phyloP scores from a whole-genome alignment of 2,797 vertebrate species.

The Odontamblyopus lacepedii region DNA sequence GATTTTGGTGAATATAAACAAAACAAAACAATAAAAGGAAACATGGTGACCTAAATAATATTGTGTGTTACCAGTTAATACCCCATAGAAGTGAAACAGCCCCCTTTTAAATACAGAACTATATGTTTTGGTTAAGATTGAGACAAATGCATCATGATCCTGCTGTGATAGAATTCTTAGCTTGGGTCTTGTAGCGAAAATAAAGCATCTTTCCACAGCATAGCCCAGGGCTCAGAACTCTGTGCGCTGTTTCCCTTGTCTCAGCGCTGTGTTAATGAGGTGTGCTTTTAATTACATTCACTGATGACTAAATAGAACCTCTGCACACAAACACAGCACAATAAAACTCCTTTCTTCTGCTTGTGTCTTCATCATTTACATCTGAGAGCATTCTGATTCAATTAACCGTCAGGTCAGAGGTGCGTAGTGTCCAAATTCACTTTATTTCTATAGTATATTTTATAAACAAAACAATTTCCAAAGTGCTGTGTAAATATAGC shows the following conservation, averaged over 20 bases:
- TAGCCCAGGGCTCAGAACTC: slow-evolving; percentile 39
- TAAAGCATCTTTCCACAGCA: slow-evolving; percentile 39
- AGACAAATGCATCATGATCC: neutral
- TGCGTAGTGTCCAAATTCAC: too few species aligned
- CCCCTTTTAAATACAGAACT: neutral
- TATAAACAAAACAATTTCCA: too few species aligned
- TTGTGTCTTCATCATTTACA: neutral
- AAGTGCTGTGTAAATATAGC: too few species aligned
- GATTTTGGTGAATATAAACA: too few species aligned
- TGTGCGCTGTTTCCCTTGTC: slow-evolving; percentile 37
- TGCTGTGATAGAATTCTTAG: slow-evolving; percentile 26
- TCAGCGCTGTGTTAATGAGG: slow-evolving; percentile 26
- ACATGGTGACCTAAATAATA: too few species aligned
- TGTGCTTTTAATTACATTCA: slow-evolving; percentile 30
- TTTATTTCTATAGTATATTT: too few species aligned
- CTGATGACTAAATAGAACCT: slow-evolving; percentile 11
- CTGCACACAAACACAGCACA: slow-evolving; percentile 15
- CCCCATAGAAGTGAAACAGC: too few species aligned
- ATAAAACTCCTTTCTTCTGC: neutral
- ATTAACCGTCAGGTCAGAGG: slow-evolving; percentile 47
- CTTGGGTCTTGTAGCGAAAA: slow-evolving; percentile 38
- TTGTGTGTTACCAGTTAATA: too few species aligned
- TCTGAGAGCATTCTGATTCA: slow-evolving; percentile 22
- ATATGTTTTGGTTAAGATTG: neutral
- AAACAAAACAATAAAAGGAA: too few species aligned